phyloP scores from a whole-genome alignment of 2,888 invertebrate species.

The Acheta domesticus region DNA sequence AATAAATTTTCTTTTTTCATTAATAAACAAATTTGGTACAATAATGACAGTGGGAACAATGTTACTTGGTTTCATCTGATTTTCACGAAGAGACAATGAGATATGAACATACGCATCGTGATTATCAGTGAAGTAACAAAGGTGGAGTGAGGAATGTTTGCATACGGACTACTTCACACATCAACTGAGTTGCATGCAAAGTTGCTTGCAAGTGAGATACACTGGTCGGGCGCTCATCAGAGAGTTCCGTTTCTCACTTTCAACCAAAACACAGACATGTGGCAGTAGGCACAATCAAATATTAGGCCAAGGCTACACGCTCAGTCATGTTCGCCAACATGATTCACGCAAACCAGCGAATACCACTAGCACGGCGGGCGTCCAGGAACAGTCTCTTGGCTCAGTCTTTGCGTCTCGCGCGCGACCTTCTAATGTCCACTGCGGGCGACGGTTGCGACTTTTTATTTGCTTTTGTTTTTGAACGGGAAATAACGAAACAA shows the following conservation, averaged over 20 bases:
- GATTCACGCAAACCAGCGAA: not conserved
- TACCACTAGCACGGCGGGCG: not conserved
- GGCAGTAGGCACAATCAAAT: slow-evolving; percentile 18
- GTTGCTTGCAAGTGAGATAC: slow-evolving; percentile 18
- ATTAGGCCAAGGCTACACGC: not conserved
- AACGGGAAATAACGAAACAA: no score
- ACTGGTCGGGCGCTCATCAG: not conserved
- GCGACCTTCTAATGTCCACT: no score
- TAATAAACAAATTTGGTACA: slow-evolving; percentile 18
- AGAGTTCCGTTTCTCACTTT: slow-evolving; percentile 3
- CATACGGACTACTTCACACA: not conserved
- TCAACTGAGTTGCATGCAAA: not conserved
- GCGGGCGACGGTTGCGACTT: no score
- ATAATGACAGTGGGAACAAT: slow-evolving; percentile 7
- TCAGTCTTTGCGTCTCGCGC: not conserved
- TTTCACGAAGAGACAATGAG: not conserved
- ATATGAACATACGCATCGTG: not conserved
- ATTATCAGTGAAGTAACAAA: slow-evolving; percentile 4
- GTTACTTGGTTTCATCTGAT: slow-evolving; percentile 9
- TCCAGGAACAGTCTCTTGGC: not conserved
- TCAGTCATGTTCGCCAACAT: slow-evolving; percentile 7
- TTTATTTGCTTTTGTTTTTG: no score
- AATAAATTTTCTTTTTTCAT: not conserved
- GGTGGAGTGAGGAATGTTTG: not conserved
- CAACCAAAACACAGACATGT: slow-evolving; percentile 12